A percentile compares a stretch with the other conserved stretches of the same genome.
These are phyloP conservation scores for Leucoma salicis DNA, from an alignment of 2,888 invertebrate genomes.

Conservation along the genomic window DNA sequence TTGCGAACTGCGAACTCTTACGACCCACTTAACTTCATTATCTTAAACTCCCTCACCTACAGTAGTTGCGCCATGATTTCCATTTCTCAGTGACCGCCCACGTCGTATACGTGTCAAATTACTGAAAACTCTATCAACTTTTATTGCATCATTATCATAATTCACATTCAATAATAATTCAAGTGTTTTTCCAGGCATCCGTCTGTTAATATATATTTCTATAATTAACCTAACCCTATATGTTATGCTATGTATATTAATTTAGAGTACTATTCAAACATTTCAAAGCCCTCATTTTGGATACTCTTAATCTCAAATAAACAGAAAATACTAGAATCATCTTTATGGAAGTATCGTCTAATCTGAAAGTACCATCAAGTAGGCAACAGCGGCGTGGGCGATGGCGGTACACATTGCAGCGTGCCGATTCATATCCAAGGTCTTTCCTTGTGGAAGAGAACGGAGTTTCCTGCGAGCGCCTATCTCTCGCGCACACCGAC, in stretches of 20 bases:
- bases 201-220: constrained; percentile 43
- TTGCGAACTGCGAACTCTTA: constrained; percentile 46
- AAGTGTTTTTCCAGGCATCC: constrained; percentile 57
- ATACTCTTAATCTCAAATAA: constrained; percentile 26
- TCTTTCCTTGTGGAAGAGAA: constrained; percentile 83
- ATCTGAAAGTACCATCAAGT: constrained; percentile 65
- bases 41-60: constrained; percentile 54
- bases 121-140: constrained; percentile 76
- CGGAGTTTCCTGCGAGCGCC: constrained; percentile 82
- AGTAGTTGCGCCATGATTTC: constrained; percentile 59
- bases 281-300: constrained; percentile 28
- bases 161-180: constrained; percentile 60
- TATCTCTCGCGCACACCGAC: constrained; percentile 74
- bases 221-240: no score
- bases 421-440: constrained; percentile 81
- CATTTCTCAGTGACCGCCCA: constrained; percentile 66
- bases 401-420: constrained; percentile 80
- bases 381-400: constrained; percentile 77
- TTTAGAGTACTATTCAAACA: constrained; percentile 37
- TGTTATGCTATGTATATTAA: constrained; percentile 65
- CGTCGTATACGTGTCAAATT: constrained; percentile 74
- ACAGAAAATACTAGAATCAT: constrained; percentile 24
- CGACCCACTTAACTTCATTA: constrained; percentile 54
- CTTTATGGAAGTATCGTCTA: constrained; percentile 60
- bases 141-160: constrained; percentile 70